Conservation (phyloP, 2,113 vertebrate genomes). For the Sinocyclocheilus rhinocerous region DNA sequence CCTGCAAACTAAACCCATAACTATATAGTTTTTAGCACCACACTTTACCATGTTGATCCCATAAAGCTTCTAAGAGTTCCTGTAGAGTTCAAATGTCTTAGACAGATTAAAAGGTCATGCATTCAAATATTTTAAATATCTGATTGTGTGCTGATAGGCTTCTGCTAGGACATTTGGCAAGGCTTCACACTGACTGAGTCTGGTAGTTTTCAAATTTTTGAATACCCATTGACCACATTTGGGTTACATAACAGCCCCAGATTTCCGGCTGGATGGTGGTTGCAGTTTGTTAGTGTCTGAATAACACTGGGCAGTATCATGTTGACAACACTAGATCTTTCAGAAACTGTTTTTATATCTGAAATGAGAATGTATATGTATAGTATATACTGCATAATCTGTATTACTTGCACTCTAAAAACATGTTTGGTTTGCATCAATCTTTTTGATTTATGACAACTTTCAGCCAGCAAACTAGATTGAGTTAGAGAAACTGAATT, state of each 20-base stretch:
- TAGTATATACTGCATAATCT: background rate
- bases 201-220: background rate
- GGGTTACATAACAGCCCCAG: conserved; percentile 21
- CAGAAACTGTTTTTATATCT: background rate
- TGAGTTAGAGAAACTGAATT: background rate
- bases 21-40: background rate
- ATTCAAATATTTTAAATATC: background rate
- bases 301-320: background rate
- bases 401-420: no score
- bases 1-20: background rate
- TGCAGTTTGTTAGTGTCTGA: conserved; percentile 7
- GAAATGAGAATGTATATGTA: background rate
- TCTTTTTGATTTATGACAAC: no score
- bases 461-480: background rate
- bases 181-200: background rate
- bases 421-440: background rate
- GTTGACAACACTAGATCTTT: background rate
- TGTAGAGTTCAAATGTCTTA: background rate
- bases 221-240: conserved; percentile 25
- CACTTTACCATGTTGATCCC: background rate
- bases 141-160: background rate
- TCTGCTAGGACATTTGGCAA: background rate
- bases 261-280: background rate
- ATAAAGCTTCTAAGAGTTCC: background rate
- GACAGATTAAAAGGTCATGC: background rate